Base-by-base conservation (phyloP, 2,797 vertebrate genomes). In the Siniperca scherzeri region DNA sequence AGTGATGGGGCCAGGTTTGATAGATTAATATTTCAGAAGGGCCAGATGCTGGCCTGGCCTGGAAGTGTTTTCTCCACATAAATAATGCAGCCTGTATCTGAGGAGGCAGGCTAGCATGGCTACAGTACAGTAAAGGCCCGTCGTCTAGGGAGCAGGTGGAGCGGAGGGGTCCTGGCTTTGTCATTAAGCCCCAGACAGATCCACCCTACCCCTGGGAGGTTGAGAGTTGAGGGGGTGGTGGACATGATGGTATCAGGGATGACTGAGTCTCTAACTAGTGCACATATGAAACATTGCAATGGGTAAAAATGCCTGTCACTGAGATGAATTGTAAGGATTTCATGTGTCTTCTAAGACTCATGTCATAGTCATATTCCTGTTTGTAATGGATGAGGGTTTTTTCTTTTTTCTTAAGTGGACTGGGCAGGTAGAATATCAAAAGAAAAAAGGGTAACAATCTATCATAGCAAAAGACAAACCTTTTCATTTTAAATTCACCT, bases 1-100 rank as follows among this genome's bases (percentile, higher is more conserved):
- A 92, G 84, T 81, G 90, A 92, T 86, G 78, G 87, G 83, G 78
- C 88, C 87, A 88, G 84, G 91, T 93, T 93, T 90, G 62, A 78
- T 69, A 50, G 82, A 95, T 96, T 78, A 95, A 96, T 96, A 96
- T 96, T 96, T 95, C 87, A 96, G 69, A 38, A 91, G 85, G 90
- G 90, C 92, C 96, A 96, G 95, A 96, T 96, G 96, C 94, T 79
- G 88, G 91, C 89, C 93, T 93, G 93, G 92, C 91, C 92, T 94
- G 92, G 86, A 94, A 96, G 94, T 95, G 89, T 95, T 95, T 96
- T 92, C 93, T 92, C 89, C 82, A 62, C 88, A 95, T 96, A 88
- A 96, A 96, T 96, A 95, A 95, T 96, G 91, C 88, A 96, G 82
- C 21, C 53, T 80, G 74, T 91, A 92, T 94, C 91, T 93, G 85